Evolutionary conservation across 2,888 invertebrate genomes (phyloP), one percentile per base, ranked within the genome.

Genomic region (Argyresthia albistria): DNA sequence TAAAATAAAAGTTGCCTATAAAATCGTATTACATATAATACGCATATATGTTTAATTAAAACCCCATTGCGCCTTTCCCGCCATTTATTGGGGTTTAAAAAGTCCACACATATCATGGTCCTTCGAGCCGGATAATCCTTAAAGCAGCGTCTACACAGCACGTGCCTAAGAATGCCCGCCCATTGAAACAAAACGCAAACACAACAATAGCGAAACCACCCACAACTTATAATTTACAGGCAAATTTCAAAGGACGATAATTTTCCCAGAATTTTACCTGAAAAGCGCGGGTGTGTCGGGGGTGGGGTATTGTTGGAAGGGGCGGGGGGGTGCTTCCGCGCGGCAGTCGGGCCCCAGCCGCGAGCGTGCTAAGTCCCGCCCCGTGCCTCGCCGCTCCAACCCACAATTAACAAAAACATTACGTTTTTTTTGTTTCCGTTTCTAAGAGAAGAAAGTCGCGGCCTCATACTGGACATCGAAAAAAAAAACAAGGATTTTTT

Each of bases 191-290:
- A 25, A 25, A 25, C 25, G 25, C 25, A 25, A 25, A 25, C n/a
- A 39, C 39, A 8, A 39, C 39, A 39, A 39, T 39, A 8, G 39
- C 4, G 4, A 39, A 39, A 39, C 39, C 39, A 39, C 39, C 39
- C 39, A n/a, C 39, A 11, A 39, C 9, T 39, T 39, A n/a, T 39
- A 11, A 39, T 39, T n/a, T 45, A 15, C n/a, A 25, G 65, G 65
- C 62, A 58, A 65, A 36, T 42, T 64, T 67, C 61, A 66, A 68
- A 68, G 69, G 66, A 68, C 65, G 69, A 72, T 11, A 39, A 39
- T 39, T 35, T 46, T 25, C 16, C 35, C 35, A 8, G 8, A 6
- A 6, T 39, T 35, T 46, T 46, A 46, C 35, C 46, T 25, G 46
- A 35, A 46, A 39, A 39, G n/a, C n/a, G 39, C 39, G 9, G 39